Conservation (phyloP, 2,113 vertebrate species). For the Agelaius tricolor region DNA sequence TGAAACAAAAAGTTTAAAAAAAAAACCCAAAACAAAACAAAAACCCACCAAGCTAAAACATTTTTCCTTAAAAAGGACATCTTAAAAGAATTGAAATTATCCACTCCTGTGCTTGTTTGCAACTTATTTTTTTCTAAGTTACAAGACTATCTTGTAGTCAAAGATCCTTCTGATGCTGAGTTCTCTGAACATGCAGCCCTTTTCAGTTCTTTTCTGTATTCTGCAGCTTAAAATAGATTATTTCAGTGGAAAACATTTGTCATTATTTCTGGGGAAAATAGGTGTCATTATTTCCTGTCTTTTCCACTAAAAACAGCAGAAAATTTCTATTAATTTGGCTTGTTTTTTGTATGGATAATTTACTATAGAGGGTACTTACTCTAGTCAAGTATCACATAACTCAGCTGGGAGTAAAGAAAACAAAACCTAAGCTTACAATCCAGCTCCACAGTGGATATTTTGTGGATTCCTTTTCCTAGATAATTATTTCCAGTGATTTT, state of each 20-base stretch:
- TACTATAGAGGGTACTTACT: neutral
- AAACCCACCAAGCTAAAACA: rapidly evolving
- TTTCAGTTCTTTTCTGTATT: neutral
- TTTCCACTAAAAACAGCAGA: neutral
- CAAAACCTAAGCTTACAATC: neutral
- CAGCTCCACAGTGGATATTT: neutral
- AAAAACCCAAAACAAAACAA: neutral
- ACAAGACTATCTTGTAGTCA: neutral
- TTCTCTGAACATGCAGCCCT: neutral
- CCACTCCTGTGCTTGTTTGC: neutral
- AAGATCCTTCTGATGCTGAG: neutral
- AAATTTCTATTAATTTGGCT: neutral
- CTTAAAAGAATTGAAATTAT: neutral
- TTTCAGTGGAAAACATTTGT: neutral
- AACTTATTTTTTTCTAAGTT: neutral
- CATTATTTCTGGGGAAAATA: neutral
- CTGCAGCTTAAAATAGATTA: neutral
- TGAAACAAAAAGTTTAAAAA: neutral
- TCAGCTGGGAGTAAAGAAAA: neutral
- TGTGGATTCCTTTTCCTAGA: neutral
- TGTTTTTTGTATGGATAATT: neutral
- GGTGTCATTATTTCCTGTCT: neutral
- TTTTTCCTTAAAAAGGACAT: neutral
- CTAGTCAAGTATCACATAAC: neutral
- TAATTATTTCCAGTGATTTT: neutral